A percentile compares a stretch with the other conserved stretches of the same genome.
Evolutionary conservation across 2,888 invertebrate genomes (phyloP).

Genomic region (Xylota segnis): DNA sequence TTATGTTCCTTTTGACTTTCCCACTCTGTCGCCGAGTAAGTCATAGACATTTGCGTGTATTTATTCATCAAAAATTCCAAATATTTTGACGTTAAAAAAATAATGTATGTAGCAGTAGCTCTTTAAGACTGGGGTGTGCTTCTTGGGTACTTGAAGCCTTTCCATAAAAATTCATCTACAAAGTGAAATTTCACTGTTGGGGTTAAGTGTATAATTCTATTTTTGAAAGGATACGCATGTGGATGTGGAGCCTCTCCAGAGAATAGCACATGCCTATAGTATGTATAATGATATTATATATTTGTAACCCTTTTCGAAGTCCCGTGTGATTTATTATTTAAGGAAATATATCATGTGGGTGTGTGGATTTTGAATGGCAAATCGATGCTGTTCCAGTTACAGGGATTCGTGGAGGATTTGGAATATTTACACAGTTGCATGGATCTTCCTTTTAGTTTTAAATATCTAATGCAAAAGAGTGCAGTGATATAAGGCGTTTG

Average conservation of each 20-base stretch:
- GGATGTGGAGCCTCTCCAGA: background rate
- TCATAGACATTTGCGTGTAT: background rate
- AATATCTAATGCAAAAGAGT: background rate
- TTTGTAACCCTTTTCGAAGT: background rate
- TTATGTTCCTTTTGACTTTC: background rate
- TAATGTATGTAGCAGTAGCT: background rate
- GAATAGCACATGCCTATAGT: background rate
- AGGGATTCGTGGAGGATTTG: background rate
- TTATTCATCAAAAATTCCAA: slow-evolving; percentile 13
- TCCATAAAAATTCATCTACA: slow-evolving; percentile 1
- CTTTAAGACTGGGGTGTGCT: background rate
- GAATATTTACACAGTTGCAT: background rate
- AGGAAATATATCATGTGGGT: background rate
- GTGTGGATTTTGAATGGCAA: background rate
- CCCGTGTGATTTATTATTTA: background rate
- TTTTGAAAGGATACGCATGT: background rate
- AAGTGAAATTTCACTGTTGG: background rate
- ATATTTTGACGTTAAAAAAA: background rate
- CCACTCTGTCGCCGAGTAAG: background rate
- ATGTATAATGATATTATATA: background rate
- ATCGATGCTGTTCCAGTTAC: background rate
- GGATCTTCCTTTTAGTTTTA: background rate
- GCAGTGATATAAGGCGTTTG: too few species aligned
- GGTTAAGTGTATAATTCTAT: slow-evolving; percentile 5
- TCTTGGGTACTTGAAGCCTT: background rate